Evolutionary conservation across 2,888 invertebrate species (phyloP), one percentile per base, ranked within the genome.

Genomic region (Mythimna ferrago): DNA sequence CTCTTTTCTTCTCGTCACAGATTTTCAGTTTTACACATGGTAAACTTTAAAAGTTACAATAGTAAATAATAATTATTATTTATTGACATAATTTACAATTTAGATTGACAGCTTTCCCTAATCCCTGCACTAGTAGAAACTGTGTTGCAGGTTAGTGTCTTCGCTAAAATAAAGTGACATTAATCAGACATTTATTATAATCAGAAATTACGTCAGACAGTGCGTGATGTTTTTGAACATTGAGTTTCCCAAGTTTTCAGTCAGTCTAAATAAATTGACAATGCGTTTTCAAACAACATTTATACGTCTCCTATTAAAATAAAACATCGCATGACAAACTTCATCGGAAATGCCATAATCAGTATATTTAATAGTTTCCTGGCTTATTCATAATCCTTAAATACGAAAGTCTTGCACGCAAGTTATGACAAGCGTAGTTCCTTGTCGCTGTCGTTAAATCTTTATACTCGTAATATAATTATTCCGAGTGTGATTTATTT

Each of bases 351-450:
- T 58, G 41, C 61, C 21, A 41, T 41, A 61, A 61, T 67, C 60
- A 61, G 21, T 54, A 58, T 65, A 62, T 70, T 64, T 51, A 70
- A 58, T 70, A n/a, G 51, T 61, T 81, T 70, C 77, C 70, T 70
- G 53, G 51, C 48, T 63, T 72, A 73, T 65, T 73, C 44, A 73
- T 65, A 70, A 66, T 73, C 54, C 51, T 65, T 65, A 72, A 65
- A 71, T 58, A 67, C 44, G 63, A 76, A 26, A 16, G 16, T 54
- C 56, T 73, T 66, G 60, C 80, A 81, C 82, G 81, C 81, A 71
- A 71, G 38, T 70, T 58, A 19, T 64, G 57, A 70, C 58, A 74
- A 65, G 57, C 66, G 58, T 77, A 65, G 54, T 73, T 78, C 56
- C 77, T 73, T 70, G 41, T 67, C 2, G 35, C 16, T 73, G 66